Conservation (phyloP, 2,797 vertebrate species). For the Cheirogaleus major region DNA sequence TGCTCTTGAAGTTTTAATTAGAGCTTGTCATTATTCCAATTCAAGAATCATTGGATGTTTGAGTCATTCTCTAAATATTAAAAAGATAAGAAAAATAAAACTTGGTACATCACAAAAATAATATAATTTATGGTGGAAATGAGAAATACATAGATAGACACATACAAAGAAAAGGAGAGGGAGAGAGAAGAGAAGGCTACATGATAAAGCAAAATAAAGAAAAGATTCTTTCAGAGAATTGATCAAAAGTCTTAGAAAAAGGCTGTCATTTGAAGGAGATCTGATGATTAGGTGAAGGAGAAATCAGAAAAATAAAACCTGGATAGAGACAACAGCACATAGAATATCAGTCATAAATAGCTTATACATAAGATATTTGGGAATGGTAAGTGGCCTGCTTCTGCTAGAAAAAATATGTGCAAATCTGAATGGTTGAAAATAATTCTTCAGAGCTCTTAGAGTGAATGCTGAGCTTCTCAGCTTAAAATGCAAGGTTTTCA, state of each 20-base stretch:
- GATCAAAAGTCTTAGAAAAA: background rate
- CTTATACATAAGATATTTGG: background rate
- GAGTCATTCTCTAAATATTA: background rate
- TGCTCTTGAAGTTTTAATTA: background rate
- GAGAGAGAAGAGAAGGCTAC: background rate
- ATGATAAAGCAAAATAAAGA: background rate
- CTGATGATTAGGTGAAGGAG: background rate
- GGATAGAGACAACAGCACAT: background rate
- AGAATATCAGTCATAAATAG: background rate
- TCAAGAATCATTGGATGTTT: background rate
- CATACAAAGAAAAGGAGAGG: background rate
- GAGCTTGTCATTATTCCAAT: background rate
- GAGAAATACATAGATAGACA: background rate
- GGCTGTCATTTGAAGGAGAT: background rate
- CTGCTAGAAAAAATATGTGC: background rate
- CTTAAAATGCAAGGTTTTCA: background rate
- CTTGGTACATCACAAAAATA: background rate
- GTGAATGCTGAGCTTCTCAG: background rate
- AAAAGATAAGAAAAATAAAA: background rate
- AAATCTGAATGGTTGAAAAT: background rate
- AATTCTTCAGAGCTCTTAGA: background rate
- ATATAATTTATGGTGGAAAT: background rate
- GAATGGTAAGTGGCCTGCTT: background rate
- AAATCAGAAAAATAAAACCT: background rate
- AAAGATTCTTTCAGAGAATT: background rate